These are phyloP conservation scores for Eilema sororculum DNA, from an alignment of 2,888 invertebrate genomes.

Conservation along the genomic window DNA sequence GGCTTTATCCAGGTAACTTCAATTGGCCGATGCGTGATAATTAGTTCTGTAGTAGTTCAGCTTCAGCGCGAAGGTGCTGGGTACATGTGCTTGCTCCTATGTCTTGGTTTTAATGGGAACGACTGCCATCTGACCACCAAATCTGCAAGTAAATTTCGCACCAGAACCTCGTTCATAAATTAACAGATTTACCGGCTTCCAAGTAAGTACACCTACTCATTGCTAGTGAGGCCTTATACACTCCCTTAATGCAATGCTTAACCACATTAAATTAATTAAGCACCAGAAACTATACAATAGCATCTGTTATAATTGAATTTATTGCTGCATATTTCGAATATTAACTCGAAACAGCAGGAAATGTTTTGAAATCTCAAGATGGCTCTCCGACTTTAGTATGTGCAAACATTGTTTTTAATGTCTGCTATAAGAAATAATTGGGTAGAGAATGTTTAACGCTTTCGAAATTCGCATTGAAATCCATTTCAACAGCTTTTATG, in stretches of 20 bases:
- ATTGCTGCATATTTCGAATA: not conserved
- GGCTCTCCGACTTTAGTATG: constrained; percentile 5
- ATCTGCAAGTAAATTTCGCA: no score
- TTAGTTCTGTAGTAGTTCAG: no score
- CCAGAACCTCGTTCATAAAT: no score
- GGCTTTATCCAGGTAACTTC: no score
- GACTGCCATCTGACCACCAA: no score
- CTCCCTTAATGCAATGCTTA: not conserved
- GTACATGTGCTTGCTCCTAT: no score
- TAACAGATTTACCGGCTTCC: no score
- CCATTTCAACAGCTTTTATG: not conserved
- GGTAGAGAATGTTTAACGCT: constrained; percentile 2
- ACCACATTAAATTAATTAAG: not conserved
- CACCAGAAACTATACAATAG: not conserved
- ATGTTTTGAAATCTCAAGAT: not conserved
- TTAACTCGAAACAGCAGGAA: not conserved
- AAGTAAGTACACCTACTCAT: no score
- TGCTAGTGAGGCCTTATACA: not conserved
- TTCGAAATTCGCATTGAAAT: not conserved
- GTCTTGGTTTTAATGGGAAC: no score
- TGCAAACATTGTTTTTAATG: constrained; percentile 22
- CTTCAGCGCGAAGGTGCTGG: no score
- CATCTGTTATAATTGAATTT: not conserved
- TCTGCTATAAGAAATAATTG: constrained; percentile 18
- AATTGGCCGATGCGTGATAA: no score